Evolutionary conservation across 30 jellyfish, hydroid and myxozoan species (phyloP), one percentile per base, ranked within the genome.

Genomic region (Pseudorhiza aurosa): DNA sequence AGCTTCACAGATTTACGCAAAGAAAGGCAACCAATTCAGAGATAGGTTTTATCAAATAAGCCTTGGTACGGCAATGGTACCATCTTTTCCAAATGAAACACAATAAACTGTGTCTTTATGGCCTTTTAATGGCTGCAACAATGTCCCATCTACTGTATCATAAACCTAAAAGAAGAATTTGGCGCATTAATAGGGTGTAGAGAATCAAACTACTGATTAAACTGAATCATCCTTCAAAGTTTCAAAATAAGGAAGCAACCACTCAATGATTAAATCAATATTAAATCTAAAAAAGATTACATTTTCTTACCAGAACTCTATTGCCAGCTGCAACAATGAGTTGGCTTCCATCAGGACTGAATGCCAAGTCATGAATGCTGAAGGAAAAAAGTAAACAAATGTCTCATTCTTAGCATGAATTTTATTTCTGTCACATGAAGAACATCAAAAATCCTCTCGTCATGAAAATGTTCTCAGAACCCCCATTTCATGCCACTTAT

Each of bases 331-430:
- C 99, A 14, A 81, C 99, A 76, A 93, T 93, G 10, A 93, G 87
- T 37, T 93, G 99, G 22, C 90, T 70, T 8, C 99, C 99, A 93
- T 93, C 99, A 27, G 99, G 99, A 58, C 96, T 85, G 82, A 93
- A 93, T 37, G 99, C 97, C 71, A 93, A 39, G 46, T 93, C 99
- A 74, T 86, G 90, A 35, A 93, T 81, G 84, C 99, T 93, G 63
- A 15, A 80, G 87, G 40, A 53, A 11, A 89, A 47, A 36, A 44
- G 8, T 30, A n/a, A n/a, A n/a, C n/a, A n/a, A n/a, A n/a, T n/a
- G n/a, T n/a, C n/a, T n/a, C n/a, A n/a, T n/a, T n/a, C n/a, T n/a
- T n/a, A n/a, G n/a, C n/a, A n/a, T n/a, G n/a, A n/a, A n/a, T n/a
- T n/a, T n/a, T n/a, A n/a, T n/a, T n/a, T n/a, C n/a, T n/a, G n/a